Conservation (phyloP, 2,113 vertebrate species). For the Alces alces region DNA sequence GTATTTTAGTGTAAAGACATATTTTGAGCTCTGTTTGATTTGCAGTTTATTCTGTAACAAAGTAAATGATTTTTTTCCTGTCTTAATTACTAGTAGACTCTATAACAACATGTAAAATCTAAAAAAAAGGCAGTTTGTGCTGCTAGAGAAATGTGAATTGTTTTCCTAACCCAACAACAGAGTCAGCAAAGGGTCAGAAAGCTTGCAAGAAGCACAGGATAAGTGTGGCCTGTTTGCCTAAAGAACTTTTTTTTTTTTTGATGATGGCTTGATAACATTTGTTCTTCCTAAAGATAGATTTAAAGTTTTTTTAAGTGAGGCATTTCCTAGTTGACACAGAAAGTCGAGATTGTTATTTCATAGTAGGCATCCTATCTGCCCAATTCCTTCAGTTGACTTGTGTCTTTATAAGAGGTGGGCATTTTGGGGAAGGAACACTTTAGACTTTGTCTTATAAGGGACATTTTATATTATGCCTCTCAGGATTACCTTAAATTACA, state of each 20-base stretch:
- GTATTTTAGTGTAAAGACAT: not conserved
- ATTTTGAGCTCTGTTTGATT: constrained; percentile 6
- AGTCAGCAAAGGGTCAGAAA: not conserved
- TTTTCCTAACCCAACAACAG: not conserved
- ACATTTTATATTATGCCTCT: not conserved
- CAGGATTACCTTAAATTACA: not conserved
- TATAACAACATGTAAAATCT: not conserved
- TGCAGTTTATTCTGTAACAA: not conserved
- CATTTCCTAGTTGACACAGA: not conserved
- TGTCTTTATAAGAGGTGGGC: not conserved
- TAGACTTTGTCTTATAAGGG: not conserved
- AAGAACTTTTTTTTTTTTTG: not conserved
- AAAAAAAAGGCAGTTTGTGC: not conserved
- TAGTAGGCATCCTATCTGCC: not conserved
- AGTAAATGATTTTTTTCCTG: not conserved
- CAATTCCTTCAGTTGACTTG: not conserved
- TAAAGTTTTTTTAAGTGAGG: not conserved
- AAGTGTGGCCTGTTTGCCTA: not conserved
- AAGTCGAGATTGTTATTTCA: not conserved
- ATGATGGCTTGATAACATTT: not conserved
- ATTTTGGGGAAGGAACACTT: not conserved
- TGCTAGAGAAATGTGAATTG: not conserved
- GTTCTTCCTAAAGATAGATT: not conserved
- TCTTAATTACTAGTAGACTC: not conserved
- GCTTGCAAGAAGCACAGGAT: not conserved